Evolutionary conservation across 2,113 vertebrate genomes (phyloP).

Genomic region (Penelope pileata): DNA sequence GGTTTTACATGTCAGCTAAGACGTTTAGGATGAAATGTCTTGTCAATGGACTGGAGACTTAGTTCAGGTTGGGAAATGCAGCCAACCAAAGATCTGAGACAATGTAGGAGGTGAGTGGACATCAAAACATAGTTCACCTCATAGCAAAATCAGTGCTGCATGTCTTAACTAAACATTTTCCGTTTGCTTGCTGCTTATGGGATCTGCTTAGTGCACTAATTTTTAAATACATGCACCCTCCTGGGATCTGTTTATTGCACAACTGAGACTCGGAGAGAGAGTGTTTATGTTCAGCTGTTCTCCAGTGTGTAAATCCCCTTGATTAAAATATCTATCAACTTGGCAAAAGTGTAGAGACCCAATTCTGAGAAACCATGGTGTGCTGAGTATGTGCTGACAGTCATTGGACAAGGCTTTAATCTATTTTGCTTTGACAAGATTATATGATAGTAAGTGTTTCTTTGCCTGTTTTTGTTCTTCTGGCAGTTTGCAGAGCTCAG

Average conservation of each 20-base stretch:
- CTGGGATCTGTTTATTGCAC: background rate
- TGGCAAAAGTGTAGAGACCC: background rate
- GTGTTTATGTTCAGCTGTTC: background rate
- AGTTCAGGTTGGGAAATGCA: background rate
- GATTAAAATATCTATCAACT: background rate
- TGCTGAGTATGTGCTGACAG: background rate
- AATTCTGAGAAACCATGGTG: background rate
- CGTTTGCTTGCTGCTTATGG: background rate
- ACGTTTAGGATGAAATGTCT: background rate
- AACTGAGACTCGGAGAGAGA: background rate
- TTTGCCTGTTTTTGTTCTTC: background rate
- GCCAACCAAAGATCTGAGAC: background rate
- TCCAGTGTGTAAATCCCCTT: background rate
- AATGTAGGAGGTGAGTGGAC: background rate
- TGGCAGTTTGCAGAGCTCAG: background rate
- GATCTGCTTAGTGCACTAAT: background rate
- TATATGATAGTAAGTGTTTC: background rate
- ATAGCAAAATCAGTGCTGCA: background rate
- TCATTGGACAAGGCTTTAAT: background rate
- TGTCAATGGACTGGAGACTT: background rate
- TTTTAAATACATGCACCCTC: background rate
- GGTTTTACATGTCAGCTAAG: background rate
- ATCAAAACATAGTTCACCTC: background rate
- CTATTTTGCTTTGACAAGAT: background rate
- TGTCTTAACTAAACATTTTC: background rate